A percentile compares a stretch with the other conserved stretches of the same genome.
Evolutionary conservation across 2,113 vertebrate genomes (phyloP).

Genomic region (Bubo blakistoni): DNA sequence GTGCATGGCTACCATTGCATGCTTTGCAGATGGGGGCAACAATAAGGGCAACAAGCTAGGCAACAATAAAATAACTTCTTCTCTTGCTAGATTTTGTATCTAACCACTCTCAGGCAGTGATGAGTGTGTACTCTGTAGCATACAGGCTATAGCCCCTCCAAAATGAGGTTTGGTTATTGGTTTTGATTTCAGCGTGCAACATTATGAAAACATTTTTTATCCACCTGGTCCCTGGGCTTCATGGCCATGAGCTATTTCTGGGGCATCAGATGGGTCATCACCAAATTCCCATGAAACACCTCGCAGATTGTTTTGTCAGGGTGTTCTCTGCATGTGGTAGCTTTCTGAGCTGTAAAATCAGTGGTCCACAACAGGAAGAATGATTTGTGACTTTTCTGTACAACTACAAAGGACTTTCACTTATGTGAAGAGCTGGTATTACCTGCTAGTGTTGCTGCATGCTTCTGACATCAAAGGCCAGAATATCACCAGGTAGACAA

Average conservation of each 20-base stretch:
- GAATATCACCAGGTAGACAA: background rate
- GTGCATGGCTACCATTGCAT: background rate
- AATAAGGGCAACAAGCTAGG: background rate
- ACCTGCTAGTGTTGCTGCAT: background rate
- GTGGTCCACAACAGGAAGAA: background rate
- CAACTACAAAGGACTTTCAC: background rate
- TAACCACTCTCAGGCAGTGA: background rate
- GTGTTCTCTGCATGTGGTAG: background rate
- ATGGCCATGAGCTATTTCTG: background rate
- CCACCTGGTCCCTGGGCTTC: background rate
- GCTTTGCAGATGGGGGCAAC: background rate
- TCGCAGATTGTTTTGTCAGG: background rate
- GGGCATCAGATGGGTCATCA: background rate
- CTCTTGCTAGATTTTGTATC: background rate
- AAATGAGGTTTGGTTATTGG: background rate
- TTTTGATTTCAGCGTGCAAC: background rate
- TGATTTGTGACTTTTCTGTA: background rate
- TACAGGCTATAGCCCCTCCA: background rate
- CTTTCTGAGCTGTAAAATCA: background rate
- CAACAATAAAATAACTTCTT: background rate
- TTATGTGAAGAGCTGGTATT: background rate
- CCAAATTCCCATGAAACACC: background rate
- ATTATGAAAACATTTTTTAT: background rate
- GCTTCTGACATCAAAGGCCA: conserved; percentile 12
- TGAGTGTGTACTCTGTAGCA: background rate